Conservation (phyloP, 2,113 vertebrate species). For the Natator depressus region DNA sequence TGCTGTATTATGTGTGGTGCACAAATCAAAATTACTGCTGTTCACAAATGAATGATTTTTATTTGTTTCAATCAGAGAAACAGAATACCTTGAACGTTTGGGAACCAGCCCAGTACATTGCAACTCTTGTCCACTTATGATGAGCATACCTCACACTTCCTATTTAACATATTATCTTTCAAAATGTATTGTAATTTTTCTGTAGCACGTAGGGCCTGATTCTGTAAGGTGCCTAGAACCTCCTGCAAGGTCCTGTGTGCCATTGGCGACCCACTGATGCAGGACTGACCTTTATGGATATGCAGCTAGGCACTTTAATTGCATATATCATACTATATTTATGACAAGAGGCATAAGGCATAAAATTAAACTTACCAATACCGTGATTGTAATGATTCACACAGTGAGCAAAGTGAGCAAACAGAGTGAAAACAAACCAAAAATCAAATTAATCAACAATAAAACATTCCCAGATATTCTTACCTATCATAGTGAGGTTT, state of each 20-base stretch:
- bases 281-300: not conserved
- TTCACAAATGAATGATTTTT: not conserved
- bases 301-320: not conserved
- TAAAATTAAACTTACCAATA: not conserved
- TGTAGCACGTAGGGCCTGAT: too few species aligned
- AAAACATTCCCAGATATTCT: not conserved
- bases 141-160: not conserved
- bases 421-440: not conserved
- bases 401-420: not conserved
- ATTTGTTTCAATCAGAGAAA: not conserved
- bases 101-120: not conserved
- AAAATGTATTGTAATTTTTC: not conserved
- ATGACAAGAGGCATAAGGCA: not conserved
- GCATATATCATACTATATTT: not conserved
- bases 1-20: not conserved
- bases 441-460: not conserved
- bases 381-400: not conserved
- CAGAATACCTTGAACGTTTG: not conserved
- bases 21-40: not conserved
- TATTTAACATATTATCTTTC: not conserved
- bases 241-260: not conserved
- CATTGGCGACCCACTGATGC: not conserved
- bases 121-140: not conserved
- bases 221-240: not conserved
- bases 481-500: not conserved